A percentile compares a stretch with the other conserved stretches of the same genome.
phyloP scores from a whole-genome alignment of 2,888 invertebrate species.

The Xestia sexstrigata region DNA sequence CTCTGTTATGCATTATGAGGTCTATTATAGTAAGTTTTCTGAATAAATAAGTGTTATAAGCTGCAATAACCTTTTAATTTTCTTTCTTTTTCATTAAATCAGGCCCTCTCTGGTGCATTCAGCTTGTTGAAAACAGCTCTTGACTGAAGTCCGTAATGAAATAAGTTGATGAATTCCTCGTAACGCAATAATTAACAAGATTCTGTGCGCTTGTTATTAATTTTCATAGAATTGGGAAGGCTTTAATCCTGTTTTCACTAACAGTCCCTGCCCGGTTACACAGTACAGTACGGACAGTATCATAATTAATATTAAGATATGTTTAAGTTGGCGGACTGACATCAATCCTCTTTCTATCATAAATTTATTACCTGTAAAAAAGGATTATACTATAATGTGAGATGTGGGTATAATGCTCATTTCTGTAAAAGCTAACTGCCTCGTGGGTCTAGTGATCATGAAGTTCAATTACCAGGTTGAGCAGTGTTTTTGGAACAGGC shows the following conservation, averaged over 20 bases:
- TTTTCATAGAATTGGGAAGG: conserved; percentile 8
- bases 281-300: not conserved
- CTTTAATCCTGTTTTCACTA: not conserved
- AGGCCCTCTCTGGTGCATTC: not conserved
- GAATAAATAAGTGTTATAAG: not conserved
- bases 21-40: no score
- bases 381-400: no score
- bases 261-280: not conserved
- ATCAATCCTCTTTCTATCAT: no score
- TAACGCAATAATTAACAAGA: conserved; percentile 4
- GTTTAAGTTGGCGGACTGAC: not conserved
- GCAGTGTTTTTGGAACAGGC: no score
- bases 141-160: not conserved
- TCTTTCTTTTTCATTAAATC: not conserved
- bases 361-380: no score
- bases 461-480: not conserved
- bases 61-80: not conserved
- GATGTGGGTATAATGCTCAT: no score
- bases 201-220: conserved; percentile 4
- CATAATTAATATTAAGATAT: not conserved
- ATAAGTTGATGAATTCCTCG: conserved; percentile 7
- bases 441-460: no score
- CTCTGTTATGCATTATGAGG: no score
- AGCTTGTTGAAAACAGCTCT: conserved; percentile 2
- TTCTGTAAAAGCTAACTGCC: no score